Conservation (phyloP, 2,113 vertebrate genomes). For the Corydoras sp. region DNA sequence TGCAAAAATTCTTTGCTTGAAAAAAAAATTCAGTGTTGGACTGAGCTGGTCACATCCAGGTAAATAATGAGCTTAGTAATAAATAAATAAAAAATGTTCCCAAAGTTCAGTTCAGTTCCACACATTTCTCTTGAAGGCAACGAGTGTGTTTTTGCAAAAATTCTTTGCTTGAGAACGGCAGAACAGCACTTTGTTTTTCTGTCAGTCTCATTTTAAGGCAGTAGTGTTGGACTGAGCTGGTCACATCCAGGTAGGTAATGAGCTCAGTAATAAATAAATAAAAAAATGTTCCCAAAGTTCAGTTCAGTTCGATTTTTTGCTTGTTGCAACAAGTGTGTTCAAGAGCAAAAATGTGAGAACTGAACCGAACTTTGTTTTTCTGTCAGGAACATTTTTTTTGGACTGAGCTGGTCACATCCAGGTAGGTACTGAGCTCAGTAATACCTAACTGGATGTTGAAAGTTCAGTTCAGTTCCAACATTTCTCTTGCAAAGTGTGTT, state of each 20-base stretch:
- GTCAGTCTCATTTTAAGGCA: constrained; percentile 37
- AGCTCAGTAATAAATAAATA: constrained; percentile 41
- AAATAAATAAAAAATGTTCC: no score
- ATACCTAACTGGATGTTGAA: no score
- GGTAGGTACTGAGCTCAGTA: no score
- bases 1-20: constrained; percentile 67
- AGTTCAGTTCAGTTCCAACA: background rate
- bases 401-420: no score
- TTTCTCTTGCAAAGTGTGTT: no score
- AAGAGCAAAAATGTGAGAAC: no score
- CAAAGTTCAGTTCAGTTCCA: no score
- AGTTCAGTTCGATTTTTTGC: constrained; percentile 50
- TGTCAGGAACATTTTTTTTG: no score
- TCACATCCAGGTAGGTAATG: constrained; percentile 26
- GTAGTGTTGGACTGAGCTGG: constrained; percentile 40
- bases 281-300: constrained; percentile 18
- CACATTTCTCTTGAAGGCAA: no score
- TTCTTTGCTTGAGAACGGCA: constrained; percentile 33
- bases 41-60: background rate
- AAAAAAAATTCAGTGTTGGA: constrained; percentile 33
- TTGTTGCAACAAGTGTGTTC: no score
- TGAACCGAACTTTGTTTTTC: no score
- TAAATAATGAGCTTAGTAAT: constrained; percentile 28
- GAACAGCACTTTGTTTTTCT: constrained; percentile 20
- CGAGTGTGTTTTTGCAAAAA: no score